Conservation (phyloP, 23 tunicate genomes). For the Aplidium turbinatum region DNA sequence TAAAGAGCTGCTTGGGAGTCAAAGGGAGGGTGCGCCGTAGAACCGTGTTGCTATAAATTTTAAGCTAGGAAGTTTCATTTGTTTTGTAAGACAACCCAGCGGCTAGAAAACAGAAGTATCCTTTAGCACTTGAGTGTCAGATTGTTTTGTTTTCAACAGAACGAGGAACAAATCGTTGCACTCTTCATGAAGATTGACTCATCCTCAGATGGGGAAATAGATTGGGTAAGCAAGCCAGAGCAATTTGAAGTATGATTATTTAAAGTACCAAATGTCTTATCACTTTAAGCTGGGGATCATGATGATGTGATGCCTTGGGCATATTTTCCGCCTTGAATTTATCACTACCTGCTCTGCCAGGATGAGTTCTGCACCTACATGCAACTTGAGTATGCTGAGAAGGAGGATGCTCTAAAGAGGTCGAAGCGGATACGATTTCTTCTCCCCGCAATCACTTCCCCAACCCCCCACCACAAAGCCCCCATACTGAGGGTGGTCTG, state of each 20-base stretch:
- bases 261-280: no score
- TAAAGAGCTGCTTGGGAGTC: slow-evolving; percentile 65
- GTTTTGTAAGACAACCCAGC: no score
- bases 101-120: no score
- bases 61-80: neutral
- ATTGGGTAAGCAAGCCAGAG: slow-evolving; percentile 94
- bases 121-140: neutral
- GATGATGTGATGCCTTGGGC: no score
- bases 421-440: slow-evolving; percentile 53
- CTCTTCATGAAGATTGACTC: slow-evolving; percentile 98
- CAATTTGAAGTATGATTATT: neutral
- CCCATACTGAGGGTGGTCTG: slow-evolving; percentile 57
- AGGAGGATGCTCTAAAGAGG: slow-evolving; percentile 75
- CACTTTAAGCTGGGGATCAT: no score
- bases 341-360: no score
- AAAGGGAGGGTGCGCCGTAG: slow-evolving; percentile 46
- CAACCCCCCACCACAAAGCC: slow-evolving; percentile 84
- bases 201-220: slow-evolving; percentile 95
- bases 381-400: slow-evolving; percentile 98
- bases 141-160: slow-evolving; percentile 18
- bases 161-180: slow-evolving; percentile 87
- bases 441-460: slow-evolving; percentile 57
- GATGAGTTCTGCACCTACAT: slow-evolving; percentile 99
- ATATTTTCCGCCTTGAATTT: no score
- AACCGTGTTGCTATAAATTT: neutral